Evolutionary conservation across 2,113 vertebrate species (phyloP), one percentile per base, ranked within the genome.

Genomic region (Misgurnus mizolepis): DNA sequence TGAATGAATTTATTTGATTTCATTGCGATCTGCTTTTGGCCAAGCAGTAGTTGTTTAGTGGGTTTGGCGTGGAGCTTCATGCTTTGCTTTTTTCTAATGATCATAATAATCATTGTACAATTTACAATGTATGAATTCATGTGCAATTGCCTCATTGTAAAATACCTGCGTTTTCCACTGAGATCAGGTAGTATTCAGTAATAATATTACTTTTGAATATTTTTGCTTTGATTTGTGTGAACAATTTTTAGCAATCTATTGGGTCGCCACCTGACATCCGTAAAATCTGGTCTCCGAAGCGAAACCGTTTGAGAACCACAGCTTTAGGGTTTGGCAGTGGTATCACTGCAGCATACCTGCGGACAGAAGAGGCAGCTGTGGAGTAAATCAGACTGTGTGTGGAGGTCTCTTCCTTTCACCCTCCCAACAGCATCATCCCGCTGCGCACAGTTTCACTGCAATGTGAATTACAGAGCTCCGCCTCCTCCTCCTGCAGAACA

Each of bases 401-500:
- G 80, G 60, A 84, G 71, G 82, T 71, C 74, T 81, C 69, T 49
- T 49, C 67, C 34, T 60, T 58, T 49, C 75, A 55, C 78, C 47
- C 79, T 83, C 81, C 78, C 83, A 73, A 65, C 79, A 79, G 82
- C 88, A 80, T 62, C 79, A 88, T 86, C 87, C 84, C 85, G 88
- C 75, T 60, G 84, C 78, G 88, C 85, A 83, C 82, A 8, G 34
- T 66, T 84, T 68, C 70, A 79, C 67, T 61, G 65, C 64, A 81
- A 67, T 47, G 72, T 80, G 84, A 89, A 89, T 91, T 88, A 91
- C 83, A 87, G 80, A 86, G 81, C 85, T 82, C 85, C 86, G 87
- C 87, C 86, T 90, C 86, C 86, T 47, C 18, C 64, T 65, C 64
- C 69, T 79, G 80, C 80, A 69, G 74, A 65, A n/a, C 18, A 67